A percentile compares a stretch with the other conserved stretches of the same genome.
These are phyloP conservation scores for Lithophane leautieri DNA, from an alignment of 2,888 invertebrate species.

Conservation along the genomic window DNA sequence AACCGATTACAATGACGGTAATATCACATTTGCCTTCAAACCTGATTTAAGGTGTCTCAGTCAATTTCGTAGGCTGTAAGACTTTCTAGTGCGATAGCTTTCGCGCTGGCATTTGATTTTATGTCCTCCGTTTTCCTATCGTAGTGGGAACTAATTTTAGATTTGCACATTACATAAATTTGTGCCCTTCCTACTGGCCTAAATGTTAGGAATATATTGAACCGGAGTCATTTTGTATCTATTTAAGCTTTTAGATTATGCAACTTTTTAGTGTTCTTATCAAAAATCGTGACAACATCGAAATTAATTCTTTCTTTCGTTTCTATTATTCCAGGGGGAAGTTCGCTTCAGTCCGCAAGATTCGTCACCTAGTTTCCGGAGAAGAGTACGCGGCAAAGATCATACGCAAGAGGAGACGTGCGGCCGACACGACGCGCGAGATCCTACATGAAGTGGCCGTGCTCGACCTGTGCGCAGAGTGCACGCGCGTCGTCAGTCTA, in stretches of 20 bases:
- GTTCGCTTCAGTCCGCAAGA: conserved; percentile 98
- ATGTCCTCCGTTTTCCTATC: conserved; percentile 47
- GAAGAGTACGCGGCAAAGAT: conserved; percentile 99
- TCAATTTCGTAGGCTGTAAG: conserved; percentile 58
- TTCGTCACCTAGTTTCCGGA: conserved; percentile 96
- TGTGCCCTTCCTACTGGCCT: conserved; percentile 49
- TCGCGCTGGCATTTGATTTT: conserved; percentile 44
- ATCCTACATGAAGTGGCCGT: conserved; percentile 98
- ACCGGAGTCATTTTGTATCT: background rate
- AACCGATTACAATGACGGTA: conserved; percentile 73
- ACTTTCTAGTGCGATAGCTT: conserved; percentile 63
- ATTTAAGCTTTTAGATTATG: background rate
- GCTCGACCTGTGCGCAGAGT: conserved; percentile 95
- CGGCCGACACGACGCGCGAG: conserved; percentile 96
- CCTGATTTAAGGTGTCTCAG: conserved; percentile 55
- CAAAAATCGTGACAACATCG: background rate
- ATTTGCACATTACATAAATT: conserved; percentile 55
- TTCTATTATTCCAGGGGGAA: conserved; percentile 95
- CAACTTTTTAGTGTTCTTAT: background rate
- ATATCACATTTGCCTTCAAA: conserved; percentile 62
- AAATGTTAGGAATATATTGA: conserved; percentile 14
- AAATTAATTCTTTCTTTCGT: conserved; percentile 13
- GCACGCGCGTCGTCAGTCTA: conserved; percentile 96
- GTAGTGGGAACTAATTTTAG: conserved; percentile 53
- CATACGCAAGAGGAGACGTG: conserved; percentile 96